phyloP scores from a whole-genome alignment of 2,888 invertebrate species.

The Tetranychus truncatus region DNA sequence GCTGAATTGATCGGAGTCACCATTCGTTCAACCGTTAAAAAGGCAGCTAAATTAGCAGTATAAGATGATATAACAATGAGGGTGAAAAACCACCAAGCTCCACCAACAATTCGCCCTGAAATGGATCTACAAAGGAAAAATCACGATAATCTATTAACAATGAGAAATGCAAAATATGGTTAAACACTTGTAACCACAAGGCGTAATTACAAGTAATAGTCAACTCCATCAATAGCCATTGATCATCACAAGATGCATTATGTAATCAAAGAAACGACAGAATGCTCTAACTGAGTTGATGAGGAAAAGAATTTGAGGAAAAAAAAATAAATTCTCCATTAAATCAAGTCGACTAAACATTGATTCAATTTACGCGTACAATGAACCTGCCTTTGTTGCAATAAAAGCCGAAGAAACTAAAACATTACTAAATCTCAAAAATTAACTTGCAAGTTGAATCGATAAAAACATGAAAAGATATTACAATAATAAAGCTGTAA shows the following conservation, averaged over 20 bases:
- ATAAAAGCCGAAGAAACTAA: background rate
- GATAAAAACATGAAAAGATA: no score
- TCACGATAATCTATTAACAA: no score
- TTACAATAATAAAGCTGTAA: no score
- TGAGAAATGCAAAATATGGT: no score
- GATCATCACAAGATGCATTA: background rate
- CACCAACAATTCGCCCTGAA: conserved; percentile 84
- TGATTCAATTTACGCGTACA: no score
- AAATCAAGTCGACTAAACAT: no score
- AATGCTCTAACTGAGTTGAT: background rate
- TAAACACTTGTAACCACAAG: no score
- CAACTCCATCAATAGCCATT: background rate
- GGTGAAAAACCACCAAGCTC: conserved; percentile 99
- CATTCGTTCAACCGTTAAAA: conserved; percentile 89
- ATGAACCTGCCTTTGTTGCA: conserved; percentile 14
- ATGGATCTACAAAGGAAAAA: conserved; percentile 43
- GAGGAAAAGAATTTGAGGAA: no score
- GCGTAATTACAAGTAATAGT: no score
- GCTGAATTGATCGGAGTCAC: conserved; percentile 83
- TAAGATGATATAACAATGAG: conserved; percentile 73
- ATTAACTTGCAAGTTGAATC: no score
- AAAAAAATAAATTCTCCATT: no score
- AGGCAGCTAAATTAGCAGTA: conserved; percentile 93
- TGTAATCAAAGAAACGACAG: conserved; percentile 13
- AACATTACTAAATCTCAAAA: no score